Percentiles rank a stretch among this genome's conserved stretches.
phyloP scores from a whole-genome alignment of 2,888 invertebrate genomes.

The Patella depressa region DNA sequence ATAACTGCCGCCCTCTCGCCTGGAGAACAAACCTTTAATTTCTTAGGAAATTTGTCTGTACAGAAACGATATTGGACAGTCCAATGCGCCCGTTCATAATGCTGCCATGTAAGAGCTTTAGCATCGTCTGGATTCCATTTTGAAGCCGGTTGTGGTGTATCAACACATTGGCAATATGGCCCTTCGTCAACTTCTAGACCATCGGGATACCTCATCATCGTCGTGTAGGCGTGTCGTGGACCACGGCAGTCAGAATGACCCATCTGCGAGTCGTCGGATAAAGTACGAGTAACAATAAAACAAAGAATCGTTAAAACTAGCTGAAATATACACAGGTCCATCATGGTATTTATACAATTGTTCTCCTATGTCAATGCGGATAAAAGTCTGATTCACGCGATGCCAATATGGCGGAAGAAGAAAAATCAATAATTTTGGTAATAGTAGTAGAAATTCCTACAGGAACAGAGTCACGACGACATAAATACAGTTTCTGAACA shows the following conservation, averaged over 20 bases:
- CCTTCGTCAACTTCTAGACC: not conserved
- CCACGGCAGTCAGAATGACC: not conserved
- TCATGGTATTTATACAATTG: no score
- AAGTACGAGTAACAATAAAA: no score
- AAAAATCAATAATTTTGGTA: slow-evolving; percentile 12
- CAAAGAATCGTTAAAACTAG: no score
- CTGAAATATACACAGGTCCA: no score
- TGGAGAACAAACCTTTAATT: slow-evolving; percentile 35
- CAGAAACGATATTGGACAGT: slow-evolving; percentile 51
- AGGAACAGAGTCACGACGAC: no score
- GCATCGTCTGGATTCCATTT: not conserved
- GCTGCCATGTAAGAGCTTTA: not conserved
- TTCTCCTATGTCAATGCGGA: no score
- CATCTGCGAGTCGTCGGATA: no score
- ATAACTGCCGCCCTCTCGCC: slow-evolving; percentile 45
- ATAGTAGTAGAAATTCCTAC: not conserved
- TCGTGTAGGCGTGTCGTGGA: not conserved
- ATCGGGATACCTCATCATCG: not conserved
- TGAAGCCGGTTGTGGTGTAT: not conserved
- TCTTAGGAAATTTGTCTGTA: slow-evolving; percentile 37
- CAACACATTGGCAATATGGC: not conserved
- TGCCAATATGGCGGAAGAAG: not conserved
- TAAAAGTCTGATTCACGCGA: no score
- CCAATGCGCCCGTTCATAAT: slow-evolving; percentile 38
- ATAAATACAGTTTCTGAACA: no score